A percentile compares a stretch with the other conserved stretches of the same genome.
Evolutionary conservation across 2,888 invertebrate species (phyloP).

Genomic region (Tachina grossa): DNA sequence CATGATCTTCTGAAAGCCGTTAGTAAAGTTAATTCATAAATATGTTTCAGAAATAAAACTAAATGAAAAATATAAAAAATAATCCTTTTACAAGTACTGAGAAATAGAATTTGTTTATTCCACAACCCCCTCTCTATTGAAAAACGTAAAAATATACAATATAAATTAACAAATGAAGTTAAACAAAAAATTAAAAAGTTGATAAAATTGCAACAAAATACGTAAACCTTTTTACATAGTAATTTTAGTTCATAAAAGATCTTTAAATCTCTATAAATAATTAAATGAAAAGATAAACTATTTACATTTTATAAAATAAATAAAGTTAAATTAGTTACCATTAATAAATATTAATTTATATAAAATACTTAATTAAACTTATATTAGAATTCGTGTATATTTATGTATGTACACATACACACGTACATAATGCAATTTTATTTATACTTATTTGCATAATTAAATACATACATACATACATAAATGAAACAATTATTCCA

Average conservation of each 20-base stretch:
- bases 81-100: constrained; percentile 51
- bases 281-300: constrained; percentile 64
- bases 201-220: constrained; percentile 76
- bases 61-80: constrained; percentile 5
- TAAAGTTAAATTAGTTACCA: constrained; percentile 32
- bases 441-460: not conserved
- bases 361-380: constrained; percentile 51
- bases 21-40: constrained; percentile 83
- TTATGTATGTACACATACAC: constrained; percentile 27
- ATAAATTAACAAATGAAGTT: constrained; percentile 36
- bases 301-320: constrained; percentile 71
- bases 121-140: constrained; percentile 7
- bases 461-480: not conserved
- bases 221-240: constrained; percentile 80
- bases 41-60: constrained; percentile 59
- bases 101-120: constrained; percentile 59
- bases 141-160: constrained; percentile 3
- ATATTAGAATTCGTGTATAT: constrained; percentile 53
- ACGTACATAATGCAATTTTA: constrained; percentile 1
- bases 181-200: constrained; percentile 51
- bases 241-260: constrained; percentile 76
- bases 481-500: constrained; percentile 6
- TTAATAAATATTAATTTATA: constrained; percentile 53
- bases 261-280: constrained; percentile 68
- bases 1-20: constrained; percentile 83